Evolutionary conservation across 35 echinoderm and acorn worm species (phyloP), one percentile per base, ranked within the genome.

Genomic region (Patiria miniata): DNA sequence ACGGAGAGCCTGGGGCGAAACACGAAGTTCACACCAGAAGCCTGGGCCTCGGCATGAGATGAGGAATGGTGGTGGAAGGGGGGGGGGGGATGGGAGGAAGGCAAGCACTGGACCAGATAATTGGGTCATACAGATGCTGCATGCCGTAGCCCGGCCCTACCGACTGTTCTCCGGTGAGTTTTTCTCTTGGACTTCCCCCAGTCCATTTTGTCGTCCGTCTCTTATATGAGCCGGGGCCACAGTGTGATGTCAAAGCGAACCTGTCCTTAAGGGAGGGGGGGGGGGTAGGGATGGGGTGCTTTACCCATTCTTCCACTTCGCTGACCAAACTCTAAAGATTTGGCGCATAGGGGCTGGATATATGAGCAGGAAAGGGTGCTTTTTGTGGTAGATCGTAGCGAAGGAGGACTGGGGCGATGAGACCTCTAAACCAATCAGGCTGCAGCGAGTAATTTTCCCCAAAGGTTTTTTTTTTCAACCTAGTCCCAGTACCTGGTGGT

Each of bases 21-120:
- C 80, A 82, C 80, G 80, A 82, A 82, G 80, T 82, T 82, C 39
- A 33, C 29, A 52, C 80, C 80, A 22, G 44, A 10, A 51, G n/a
- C 0, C 80, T 82, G 19, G 51, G 40, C 80, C 51, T 50, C 52
- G 80, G 26, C 51, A 82, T 23, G 65, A 82, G 80, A n/a, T n/a
- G n/a, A n/a, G n/a, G n/a, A n/a, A n/a, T n/a, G n/a, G n/a, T n/a
- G n/a, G n/a, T n/a, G n/a, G n/a, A n/a, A n/a, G n/a, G n/a, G n/a
- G n/a, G n/a, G n/a, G n/a, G n/a, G n/a, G n/a, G n/a, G n/a, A n/a
- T n/a, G n/a, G n/a, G n/a, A n/a, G 79, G 8, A 82, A 44, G 29
- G 80, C n/a, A 22, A 30, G 40, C 80, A 51, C 15, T 29, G 29
- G 80, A 82, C 80, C 80, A 52, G 80, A 82, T 52, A 52, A 82